Evolutionary conservation across 2,797 vertebrate genomes (phyloP).

Genomic region (Acomys russatus): DNA sequence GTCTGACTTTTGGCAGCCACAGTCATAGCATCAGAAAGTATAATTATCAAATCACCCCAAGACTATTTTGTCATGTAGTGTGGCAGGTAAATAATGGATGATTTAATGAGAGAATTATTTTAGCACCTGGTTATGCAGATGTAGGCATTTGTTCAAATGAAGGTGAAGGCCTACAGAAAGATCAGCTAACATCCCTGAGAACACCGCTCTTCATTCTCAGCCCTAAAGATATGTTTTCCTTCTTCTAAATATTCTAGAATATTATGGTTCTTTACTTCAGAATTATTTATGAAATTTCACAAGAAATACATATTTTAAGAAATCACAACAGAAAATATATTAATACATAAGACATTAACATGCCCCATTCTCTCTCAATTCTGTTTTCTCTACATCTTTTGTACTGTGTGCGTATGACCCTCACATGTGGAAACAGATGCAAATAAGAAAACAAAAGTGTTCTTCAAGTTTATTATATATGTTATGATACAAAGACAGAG

Average conservation of each 20-base stretch:
- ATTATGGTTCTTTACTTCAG: slow-evolving; percentile 34
- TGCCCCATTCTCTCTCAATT: neutral
- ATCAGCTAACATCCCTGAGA: neutral
- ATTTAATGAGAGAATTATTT: slow-evolving; percentile 72
- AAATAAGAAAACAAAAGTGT: neutral
- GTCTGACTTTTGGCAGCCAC: slow-evolving; percentile 58
- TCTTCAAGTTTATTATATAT: neutral
- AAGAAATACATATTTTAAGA: neutral
- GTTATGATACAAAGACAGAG: neutral
- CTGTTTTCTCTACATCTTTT: neutral
- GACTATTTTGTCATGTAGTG: slow-evolving; percentile 69
- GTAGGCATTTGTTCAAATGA: slow-evolving; percentile 61
- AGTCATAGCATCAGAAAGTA: slow-evolving; percentile 39
- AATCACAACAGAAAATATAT: neutral
- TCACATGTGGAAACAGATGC: neutral
- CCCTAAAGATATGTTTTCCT: neutral
- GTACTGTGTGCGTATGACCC: neutral
- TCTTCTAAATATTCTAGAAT: slow-evolving; percentile 15
- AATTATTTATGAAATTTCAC: neutral
- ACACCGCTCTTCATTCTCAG: slow-evolving; percentile 33
- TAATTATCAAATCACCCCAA: slow-evolving; percentile 78
- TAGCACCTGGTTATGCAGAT: slow-evolving; percentile 68
- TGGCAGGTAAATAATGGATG: slow-evolving; percentile 74
- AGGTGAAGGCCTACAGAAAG: slow-evolving; percentile 53
- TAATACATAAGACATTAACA: slow-evolving; percentile 6